These are phyloP conservation scores for Zaprionus capensis DNA, from an alignment of 1,140 invertebrate genomes.

Conservation along the genomic window DNA sequence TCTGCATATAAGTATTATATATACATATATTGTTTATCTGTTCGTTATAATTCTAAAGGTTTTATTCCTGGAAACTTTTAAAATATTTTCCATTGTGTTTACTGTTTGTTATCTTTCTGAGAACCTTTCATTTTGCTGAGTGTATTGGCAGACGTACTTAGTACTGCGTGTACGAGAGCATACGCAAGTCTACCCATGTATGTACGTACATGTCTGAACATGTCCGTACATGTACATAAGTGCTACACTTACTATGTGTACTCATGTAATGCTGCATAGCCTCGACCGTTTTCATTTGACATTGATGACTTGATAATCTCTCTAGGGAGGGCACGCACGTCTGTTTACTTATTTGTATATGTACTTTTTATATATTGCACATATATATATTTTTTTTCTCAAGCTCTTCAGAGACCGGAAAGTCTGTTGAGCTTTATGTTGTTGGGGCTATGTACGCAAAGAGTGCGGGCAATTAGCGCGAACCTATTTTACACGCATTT, in stretches of 20 bases:
- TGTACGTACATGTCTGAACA: not conserved
- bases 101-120: not conserved
- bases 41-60: not conserved
- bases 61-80: not conserved
- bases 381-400: conserved; percentile 1
- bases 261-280: conserved; percentile 41
- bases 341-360: conserved; percentile 19
- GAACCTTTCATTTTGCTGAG: not conserved
- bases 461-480: conserved; percentile 8
- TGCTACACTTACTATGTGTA: not conserved
- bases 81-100: not conserved
- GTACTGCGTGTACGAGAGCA: not conserved
- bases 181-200: conserved; percentile 3
- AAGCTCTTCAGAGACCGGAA: conserved; percentile 32
- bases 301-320: conserved; percentile 48
- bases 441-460: conserved; percentile 5
- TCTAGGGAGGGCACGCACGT: conserved; percentile 22
- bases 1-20: too few relatives aligned
- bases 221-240: not conserved
- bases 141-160: not conserved
- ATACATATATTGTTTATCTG: too few relatives aligned
- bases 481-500: conserved; percentile 30
- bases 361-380: not conserved
- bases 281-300: conserved; percentile 34
- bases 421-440: conserved; percentile 17